Evolutionary conservation across 2,113 vertebrate genomes (phyloP).

Genomic region (Elgaria multicarinata): DNA sequence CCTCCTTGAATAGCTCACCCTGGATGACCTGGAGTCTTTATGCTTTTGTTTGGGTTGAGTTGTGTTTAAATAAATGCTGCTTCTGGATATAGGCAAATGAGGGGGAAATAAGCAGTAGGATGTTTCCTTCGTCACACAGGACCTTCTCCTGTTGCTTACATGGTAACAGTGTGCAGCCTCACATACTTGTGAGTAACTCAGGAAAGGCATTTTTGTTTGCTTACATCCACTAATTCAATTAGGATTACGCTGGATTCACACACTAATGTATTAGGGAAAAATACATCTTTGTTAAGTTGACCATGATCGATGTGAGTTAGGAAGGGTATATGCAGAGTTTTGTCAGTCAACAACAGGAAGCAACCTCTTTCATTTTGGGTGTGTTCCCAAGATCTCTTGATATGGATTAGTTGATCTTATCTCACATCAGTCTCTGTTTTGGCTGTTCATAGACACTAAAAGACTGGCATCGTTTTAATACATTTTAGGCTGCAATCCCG

Average conservation of each 20-base stretch:
- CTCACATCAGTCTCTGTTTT: not conserved
- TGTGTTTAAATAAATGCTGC: conserved; percentile 44
- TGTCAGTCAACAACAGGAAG: conserved; percentile 51
- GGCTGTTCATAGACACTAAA: not conserved
- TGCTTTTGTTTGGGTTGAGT: conserved; percentile 38
- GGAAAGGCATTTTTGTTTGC: conserved; percentile 61
- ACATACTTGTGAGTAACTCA: conserved; percentile 58
- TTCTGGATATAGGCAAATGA: conserved; percentile 3
- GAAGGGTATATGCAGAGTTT: not conserved
- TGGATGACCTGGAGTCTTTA: conserved; percentile 40
- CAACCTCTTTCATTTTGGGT: conserved; percentile 16
- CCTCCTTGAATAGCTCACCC: conserved; percentile 47
- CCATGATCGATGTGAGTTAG: not conserved
- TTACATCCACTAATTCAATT: not conserved
- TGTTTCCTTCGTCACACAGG: conserved; percentile 47
- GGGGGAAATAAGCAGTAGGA: conserved; percentile 8
- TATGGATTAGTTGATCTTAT: conserved; percentile 9
- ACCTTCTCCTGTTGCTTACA: conserved; percentile 56
- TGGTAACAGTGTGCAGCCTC: conserved; percentile 61
- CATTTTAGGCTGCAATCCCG: no score
- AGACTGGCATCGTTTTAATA: not conserved
- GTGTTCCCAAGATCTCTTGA: conserved; percentile 26
- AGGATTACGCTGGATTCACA: conserved; percentile 14
- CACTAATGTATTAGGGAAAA: not conserved
- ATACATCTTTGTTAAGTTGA: conserved; percentile 1